These are phyloP conservation scores for Cerastis rubricosa DNA, from an alignment of 2,888 invertebrate genomes.

Conservation along the genomic window DNA sequence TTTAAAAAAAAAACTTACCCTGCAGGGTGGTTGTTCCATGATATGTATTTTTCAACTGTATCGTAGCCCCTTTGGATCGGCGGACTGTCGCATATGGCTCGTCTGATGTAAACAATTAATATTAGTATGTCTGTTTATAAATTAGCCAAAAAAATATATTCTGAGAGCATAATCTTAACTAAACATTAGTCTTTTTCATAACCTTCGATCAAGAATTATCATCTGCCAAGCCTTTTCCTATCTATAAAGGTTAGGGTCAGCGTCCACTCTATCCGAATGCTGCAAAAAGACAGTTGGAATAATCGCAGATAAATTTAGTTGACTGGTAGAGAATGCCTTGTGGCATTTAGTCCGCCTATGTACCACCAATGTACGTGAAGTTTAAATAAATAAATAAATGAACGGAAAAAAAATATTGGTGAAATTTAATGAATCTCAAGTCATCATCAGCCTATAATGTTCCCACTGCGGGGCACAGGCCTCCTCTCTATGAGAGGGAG, in stretches of 20 bases:
- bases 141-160: background rate
- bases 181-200: background rate
- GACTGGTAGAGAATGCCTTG: too few relatives aligned
- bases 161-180: background rate
- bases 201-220: background rate
- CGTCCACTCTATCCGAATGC: background rate
- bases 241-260: background rate
- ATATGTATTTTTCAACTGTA: conserved; percentile 26
- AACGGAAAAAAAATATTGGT: too few relatives aligned
- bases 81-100: conserved; percentile 33
- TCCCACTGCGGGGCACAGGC: too few relatives aligned
- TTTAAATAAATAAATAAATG: too few relatives aligned
- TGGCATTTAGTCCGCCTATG: too few relatives aligned
- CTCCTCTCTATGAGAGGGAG: too few relatives aligned
- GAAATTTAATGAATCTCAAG: too few relatives aligned
- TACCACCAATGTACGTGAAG: too few relatives aligned
- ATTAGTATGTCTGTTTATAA: conserved; percentile 4
- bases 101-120: conserved; percentile 25
- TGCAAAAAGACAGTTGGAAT: too few relatives aligned
- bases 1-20: conserved; percentile 38
- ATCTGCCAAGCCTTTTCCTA: background rate
- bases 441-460: too few relatives aligned
- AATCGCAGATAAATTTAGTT: too few relatives aligned
- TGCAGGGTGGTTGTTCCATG: conserved; percentile 30
- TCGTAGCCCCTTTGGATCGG: conserved; percentile 32